Evolutionary conservation across 2,888 invertebrate genomes (phyloP), one percentile per base, ranked within the genome.

Genomic region (Hypselothyrea guttata): DNA sequence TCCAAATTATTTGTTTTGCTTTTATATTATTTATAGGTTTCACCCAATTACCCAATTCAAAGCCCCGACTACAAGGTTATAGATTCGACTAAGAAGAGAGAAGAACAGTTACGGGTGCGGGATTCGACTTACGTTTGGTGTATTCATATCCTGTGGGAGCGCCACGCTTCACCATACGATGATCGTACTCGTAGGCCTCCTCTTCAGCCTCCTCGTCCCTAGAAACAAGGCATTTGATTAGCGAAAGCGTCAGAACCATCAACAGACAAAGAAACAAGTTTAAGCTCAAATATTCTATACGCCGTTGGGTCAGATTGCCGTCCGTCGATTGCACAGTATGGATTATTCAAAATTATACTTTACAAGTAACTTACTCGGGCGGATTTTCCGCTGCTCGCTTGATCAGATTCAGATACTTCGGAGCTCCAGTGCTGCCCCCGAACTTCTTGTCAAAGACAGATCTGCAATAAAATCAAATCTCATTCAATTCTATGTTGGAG

Each of bases 391-490:
- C 84, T 49, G 84, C 55, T 54, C 81, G 65, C 38, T 86, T 87
- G 38, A 87, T 84, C 15, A 87, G 72, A 55, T 74, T 84, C 18
- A 86, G 62, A 53, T 77, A 87, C 46, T 85, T 88, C 1, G 86
- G 81, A 2, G 75, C 71, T 3, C 75, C 79, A 44, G 49, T 57
- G 55, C 69, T 62, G 28, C 59, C 55, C 11, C 74, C 60, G 31
- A 84, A 64, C 35, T 82, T 77, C 46, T 84, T 85, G 37, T 88
- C 87, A 46, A 83, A 86, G 4, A 88, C 84, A 2, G 88, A 85
- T 68, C 87, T 87, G 28, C 1, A 48, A 35, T 11, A 12, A 7
- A 12, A 22, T 7, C 13, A 7, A 12, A 5, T n/a, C n/a, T n/a
- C n/a, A 13, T 38, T 22, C 16, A 7, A 1, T 1, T 44, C 12